Evolutionary conservation across 2,113 vertebrate genomes (phyloP).

Genomic region (Marmota monax): DNA sequence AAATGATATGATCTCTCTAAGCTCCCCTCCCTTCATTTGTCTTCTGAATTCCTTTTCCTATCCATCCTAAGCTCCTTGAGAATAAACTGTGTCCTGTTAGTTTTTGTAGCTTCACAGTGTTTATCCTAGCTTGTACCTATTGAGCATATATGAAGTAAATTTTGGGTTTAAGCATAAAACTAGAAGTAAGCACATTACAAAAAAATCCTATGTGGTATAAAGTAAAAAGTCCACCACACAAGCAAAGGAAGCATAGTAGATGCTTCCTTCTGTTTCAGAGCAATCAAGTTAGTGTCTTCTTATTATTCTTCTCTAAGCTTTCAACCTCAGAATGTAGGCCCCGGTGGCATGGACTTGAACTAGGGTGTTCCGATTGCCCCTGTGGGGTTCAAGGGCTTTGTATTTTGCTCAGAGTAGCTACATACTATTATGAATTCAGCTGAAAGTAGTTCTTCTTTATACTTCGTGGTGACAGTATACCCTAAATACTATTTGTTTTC

Average conservation of each 20-base stretch:
- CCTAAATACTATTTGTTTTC: neutral
- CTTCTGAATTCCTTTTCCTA: neutral
- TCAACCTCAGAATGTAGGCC: neutral
- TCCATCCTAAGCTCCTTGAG: neutral
- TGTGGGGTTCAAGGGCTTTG: neutral
- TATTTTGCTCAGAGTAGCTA: neutral
- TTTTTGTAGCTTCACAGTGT: neutral
- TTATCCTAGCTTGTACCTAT: neutral
- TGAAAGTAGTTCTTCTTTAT: neutral
- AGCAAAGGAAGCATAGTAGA: neutral
- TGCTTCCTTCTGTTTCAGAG: neutral
- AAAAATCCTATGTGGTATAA: neutral
- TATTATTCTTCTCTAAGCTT: neutral
- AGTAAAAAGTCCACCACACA: neutral
- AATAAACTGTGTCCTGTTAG: neutral
- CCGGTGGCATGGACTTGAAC: neutral
- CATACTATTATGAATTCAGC: neutral
- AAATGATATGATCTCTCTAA: neutral
- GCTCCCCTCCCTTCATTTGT: neutral
- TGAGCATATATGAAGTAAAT: neutral
- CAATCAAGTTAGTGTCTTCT: neutral
- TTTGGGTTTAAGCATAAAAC: neutral
- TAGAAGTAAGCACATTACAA: neutral
- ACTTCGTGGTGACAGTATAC: neutral
- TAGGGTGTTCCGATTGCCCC: neutral